phyloP scores from a whole-genome alignment of 2,888 invertebrate genomes.

The Cheilosia variabilis region DNA sequence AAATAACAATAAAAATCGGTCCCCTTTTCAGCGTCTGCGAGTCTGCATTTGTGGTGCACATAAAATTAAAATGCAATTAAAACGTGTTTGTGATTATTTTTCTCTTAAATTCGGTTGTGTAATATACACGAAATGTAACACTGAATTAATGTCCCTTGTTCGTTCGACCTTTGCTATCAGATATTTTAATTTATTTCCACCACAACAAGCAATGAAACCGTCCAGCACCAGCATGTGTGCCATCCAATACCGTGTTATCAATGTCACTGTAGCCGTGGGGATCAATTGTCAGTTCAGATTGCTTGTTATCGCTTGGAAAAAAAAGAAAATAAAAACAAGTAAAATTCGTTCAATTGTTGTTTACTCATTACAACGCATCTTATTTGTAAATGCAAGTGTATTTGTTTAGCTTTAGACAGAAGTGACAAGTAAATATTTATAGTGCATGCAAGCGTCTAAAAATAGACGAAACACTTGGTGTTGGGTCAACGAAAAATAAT shows the following conservation, averaged over 20 bases:
- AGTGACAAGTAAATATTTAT: conserved; percentile 6
- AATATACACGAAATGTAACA: too few species aligned
- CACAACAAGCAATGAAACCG: neutral
- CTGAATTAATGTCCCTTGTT: neutral
- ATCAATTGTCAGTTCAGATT: conserved; percentile 31
- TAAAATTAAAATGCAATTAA: too few species aligned
- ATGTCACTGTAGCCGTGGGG: neutral
- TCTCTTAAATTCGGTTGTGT: too few species aligned
- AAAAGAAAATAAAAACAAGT: conserved; percentile 10
- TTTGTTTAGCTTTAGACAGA: conserved; percentile 22
- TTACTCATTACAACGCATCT: neutral
- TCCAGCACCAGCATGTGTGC: neutral
- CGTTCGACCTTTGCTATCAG: neutral
- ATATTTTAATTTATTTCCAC: neutral
- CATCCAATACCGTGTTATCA: conserved; percentile 14
- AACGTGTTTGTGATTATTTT: too few species aligned
- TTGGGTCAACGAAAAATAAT: conserved; percentile 47
- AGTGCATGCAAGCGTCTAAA: conserved; percentile 54
- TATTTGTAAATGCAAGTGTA: neutral
- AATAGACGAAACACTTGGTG: conserved; percentile 42
- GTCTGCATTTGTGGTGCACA: too few species aligned
- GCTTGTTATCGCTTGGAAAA: conserved; percentile 27
- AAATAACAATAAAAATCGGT: too few species aligned
- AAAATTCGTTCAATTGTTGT: conserved; percentile 2
- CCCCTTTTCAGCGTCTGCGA: too few species aligned